Evolutionary conservation across 2,888 invertebrate genomes (phyloP).

Genomic region (Coremacera marginata): DNA sequence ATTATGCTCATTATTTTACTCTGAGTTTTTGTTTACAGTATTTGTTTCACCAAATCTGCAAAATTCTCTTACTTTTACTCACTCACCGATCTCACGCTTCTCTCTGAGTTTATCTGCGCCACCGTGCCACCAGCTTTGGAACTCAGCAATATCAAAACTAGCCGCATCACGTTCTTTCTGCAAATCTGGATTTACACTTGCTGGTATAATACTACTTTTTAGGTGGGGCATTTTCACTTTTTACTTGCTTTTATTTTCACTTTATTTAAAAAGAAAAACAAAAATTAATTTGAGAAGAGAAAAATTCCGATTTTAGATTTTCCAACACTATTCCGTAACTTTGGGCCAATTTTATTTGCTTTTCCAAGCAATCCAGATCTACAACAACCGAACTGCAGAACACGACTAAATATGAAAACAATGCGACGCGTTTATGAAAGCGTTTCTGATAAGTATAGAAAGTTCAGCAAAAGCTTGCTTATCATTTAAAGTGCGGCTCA

Average conservation of each 20-base stretch:
- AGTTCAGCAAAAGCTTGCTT: too few relatives aligned
- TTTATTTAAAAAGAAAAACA: background rate
- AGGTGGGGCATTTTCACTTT: constrained; percentile 52
- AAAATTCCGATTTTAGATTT: background rate
- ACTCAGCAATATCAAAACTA: constrained; percentile 78
- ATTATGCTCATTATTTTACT: too few relatives aligned
- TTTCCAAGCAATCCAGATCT: background rate
- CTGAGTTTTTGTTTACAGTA: too few relatives aligned
- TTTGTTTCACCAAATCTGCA: too few relatives aligned
- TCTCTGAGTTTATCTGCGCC: constrained; percentile 73
- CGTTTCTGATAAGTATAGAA: too few relatives aligned
- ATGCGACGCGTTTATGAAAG: too few relatives aligned
- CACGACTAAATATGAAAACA: too few relatives aligned
- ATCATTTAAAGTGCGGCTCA: background rate
- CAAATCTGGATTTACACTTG: constrained; percentile 58
- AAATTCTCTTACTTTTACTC: background rate
- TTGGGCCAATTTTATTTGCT: background rate
- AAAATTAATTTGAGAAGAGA: background rate
- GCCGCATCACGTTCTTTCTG: constrained; percentile 58
- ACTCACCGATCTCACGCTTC: constrained; percentile 54
- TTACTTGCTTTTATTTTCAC: background rate
- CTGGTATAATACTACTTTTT: constrained; percentile 52
- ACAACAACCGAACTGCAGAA: background rate
- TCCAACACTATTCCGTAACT: too few relatives aligned
- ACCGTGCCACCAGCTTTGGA: constrained; percentile 84